Conservation (phyloP, 2,113 vertebrate species). For the Thalassoma bifasciatum region DNA sequence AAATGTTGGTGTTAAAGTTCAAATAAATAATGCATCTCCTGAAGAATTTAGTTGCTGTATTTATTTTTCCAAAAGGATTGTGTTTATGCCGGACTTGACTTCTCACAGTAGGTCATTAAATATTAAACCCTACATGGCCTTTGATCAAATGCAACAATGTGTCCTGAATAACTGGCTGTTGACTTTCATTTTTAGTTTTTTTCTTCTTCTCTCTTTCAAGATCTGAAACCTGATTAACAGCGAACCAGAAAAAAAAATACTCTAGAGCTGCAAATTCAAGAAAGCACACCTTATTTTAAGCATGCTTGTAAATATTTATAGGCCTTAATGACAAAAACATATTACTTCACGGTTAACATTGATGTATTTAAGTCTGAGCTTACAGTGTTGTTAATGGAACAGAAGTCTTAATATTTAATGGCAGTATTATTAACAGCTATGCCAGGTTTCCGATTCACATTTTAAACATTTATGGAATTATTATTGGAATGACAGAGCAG, state of each 20-base stretch:
- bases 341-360: conserved; percentile 45
- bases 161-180: not conserved
- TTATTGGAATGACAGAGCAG: conserved; percentile 71
- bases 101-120: conserved; percentile 22
- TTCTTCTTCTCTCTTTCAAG: not conserved
- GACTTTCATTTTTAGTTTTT: not conserved
- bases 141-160: not conserved
- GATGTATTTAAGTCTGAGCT: conserved; percentile 58
- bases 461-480: conserved; percentile 82
- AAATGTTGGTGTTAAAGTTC: conserved; percentile 18
- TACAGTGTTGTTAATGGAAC: conserved; percentile 68
- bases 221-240: conserved; percentile 17
- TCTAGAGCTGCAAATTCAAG: not conserved
- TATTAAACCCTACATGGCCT: conserved; percentile 25
- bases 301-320: conserved; percentile 68
- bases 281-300: conserved; percentile 5
- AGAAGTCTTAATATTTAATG: conserved; percentile 74
- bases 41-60: not conserved
- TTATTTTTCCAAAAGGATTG: conserved; percentile 6
- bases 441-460: conserved; percentile 52
- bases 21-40: conserved; percentile 31
- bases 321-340: conserved; percentile 38
- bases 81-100: conserved; percentile 3
- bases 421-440: conserved; percentile 70
- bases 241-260: not conserved